Conservation (phyloP, 2,113 vertebrate genomes). For the Takifugu flavidus region DNA sequence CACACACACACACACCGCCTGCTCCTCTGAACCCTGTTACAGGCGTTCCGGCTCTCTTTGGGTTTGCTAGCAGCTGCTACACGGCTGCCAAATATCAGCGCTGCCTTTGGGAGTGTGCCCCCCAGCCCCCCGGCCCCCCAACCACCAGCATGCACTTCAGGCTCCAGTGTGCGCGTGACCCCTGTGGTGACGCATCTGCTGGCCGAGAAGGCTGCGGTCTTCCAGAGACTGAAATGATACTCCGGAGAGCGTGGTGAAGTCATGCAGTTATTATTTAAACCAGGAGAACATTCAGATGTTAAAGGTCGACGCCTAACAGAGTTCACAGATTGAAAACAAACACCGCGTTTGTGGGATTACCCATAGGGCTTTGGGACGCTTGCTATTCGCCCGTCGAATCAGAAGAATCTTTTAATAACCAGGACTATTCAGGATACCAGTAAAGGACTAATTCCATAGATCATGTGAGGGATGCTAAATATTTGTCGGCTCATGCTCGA, state of each 20-base stretch:
- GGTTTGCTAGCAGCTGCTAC: slow-evolving; percentile 62
- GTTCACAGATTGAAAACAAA: neutral
- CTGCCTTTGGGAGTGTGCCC: slow-evolving; percentile 6
- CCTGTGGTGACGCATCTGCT: slow-evolving; percentile 26
- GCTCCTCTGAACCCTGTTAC: slow-evolving; percentile 17
- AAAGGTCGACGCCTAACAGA: neutral
- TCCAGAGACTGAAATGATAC: slow-evolving; percentile 14
- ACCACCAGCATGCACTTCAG: slow-evolving; percentile 14
- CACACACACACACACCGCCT: neutral
- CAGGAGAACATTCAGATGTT: no score
- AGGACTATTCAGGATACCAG: no score
- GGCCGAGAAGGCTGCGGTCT: slow-evolving; percentile 27
- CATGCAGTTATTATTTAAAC: slow-evolving; percentile 30
- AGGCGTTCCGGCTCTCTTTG: slow-evolving; percentile 6
- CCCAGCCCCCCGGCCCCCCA: slow-evolving; percentile 9
- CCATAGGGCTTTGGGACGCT: no score
- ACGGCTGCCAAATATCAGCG: slow-evolving; percentile 56
- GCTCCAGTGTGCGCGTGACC: slow-evolving; percentile 27
- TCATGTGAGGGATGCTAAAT: no score
- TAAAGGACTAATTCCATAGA: no score
- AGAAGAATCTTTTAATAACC: no score
- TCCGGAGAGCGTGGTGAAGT: slow-evolving; percentile 27
- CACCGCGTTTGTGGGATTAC: no score
- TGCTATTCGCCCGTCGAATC: no score
- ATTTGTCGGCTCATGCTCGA: neutral